Percentiles rank a stretch among this genome's conserved stretches.
Conservation (phyloP, 2,113 vertebrate species). For the Philantomba maxwellii region DNA sequence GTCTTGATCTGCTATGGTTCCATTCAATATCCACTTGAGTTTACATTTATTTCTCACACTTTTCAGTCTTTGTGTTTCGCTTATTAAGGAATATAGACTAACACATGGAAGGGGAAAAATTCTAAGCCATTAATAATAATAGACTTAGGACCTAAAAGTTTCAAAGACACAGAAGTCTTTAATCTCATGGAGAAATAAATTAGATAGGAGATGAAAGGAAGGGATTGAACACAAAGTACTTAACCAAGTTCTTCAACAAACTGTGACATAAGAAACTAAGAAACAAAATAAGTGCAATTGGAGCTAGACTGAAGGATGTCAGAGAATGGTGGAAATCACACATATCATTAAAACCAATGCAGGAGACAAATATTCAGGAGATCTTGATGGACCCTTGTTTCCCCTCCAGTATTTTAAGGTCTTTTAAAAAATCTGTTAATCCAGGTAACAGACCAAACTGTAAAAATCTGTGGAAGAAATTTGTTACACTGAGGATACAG, state of each 20-base stretch:
- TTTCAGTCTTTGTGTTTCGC: not conserved
- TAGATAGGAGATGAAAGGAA: conserved; percentile 39
- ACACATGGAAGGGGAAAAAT: not conserved
- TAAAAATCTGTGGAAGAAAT: not conserved
- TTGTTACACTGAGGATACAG: not conserved
- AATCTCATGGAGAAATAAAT: conserved; percentile 44
- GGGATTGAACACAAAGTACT: not conserved
- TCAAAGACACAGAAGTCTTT: conserved; percentile 49
- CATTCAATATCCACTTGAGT: not conserved
- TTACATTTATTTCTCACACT: fast-evolving
- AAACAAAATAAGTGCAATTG: conserved; percentile 46
- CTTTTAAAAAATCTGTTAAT: not conserved
- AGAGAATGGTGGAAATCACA: not conserved
- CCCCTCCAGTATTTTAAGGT: not conserved
- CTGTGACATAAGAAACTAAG: conserved; percentile 39
- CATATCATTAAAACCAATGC: conserved; percentile 10
- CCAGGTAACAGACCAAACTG: not conserved
- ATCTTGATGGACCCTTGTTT: not conserved
- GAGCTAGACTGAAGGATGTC: not conserved
- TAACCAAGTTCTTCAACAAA: conserved; percentile 29
- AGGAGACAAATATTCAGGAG: not conserved
- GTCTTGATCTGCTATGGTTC: not conserved
- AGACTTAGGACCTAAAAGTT: not conserved
- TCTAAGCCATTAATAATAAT: not conserved
- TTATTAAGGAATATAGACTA: not conserved